Base-by-base conservation (phyloP, 2,797 vertebrate species). In the Hippoglossus hippoglossus region DNA sequence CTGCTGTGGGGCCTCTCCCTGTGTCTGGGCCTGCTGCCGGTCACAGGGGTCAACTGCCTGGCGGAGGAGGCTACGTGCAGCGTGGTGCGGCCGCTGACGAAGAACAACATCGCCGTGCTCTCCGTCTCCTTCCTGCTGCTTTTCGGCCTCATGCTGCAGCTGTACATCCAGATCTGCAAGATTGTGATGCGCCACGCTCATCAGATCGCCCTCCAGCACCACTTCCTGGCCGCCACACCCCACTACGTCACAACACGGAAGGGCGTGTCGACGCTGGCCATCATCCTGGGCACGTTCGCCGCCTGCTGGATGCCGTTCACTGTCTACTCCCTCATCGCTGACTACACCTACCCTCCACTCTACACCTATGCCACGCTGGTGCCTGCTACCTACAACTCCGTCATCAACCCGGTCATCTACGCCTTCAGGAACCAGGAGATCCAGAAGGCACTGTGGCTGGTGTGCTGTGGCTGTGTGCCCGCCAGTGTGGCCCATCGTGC, bases 281-380 rank as follows among this genome's bases (percentile, higher is more conserved):
- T 99, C 94, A 99, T 99, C 91, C 93, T 99, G 91, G 98, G 98
- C 49, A 99, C 98, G 53, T 99, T 99, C 15, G 98, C 98, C 0
- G 98, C 98, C 68, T 99, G 98, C 93, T 99, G 98, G 98, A 99
- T 99, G 97, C 98, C 98, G 54, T 99, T 99, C 88, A 98, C 98
- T 0, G 96, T 99, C 81, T 99, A 99, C 92, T 97, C 97, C 2
- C 94, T 99, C 63, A 96, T 99, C 59, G 98, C 96, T 0, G 98
- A 99, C 92, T 98, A 98, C 89, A 99, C 97, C 49, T 99, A 99
- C 84, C 98, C 98, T 2, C 97, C 97, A 10, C 96, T 99, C 56
- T 99, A 99, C 87, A 99, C 98, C 60, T 99, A 99, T 12, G 98
- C 97, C 92, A 99, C 98, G 0, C 95, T 99, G 81, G 95, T 99